Percentiles rank a stretch among this genome's conserved stretches.
Conservation (phyloP, 2,888 invertebrate species). For the Ypsolopha sequella region DNA sequence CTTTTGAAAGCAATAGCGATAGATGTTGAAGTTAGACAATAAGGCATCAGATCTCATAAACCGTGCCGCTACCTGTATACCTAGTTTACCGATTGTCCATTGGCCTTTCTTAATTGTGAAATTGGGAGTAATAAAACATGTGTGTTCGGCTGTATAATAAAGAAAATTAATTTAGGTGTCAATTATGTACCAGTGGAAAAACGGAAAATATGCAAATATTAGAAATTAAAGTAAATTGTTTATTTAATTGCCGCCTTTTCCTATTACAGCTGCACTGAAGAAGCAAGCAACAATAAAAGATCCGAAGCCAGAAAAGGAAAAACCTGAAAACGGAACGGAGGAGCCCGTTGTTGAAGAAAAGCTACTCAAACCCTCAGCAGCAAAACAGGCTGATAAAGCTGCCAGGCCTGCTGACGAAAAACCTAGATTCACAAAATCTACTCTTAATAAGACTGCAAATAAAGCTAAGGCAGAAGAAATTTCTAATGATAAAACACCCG, state of each 20-base stretch:
- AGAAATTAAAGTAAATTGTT: background rate
- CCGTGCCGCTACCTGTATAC: too few relatives aligned
- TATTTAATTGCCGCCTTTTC: conserved; percentile 4
- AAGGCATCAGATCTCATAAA: too few relatives aligned
- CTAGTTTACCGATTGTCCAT: too few relatives aligned
- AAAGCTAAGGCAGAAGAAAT: conserved; percentile 27
- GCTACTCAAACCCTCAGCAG: conserved; percentile 51
- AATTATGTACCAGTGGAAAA: too few relatives aligned
- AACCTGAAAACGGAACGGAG: conserved; percentile 26
- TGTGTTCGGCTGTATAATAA: too few relatives aligned
- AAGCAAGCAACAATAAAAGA: conserved; percentile 60
- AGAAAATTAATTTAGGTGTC: too few relatives aligned
- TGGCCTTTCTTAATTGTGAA: too few relatives aligned
- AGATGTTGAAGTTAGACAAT: too few relatives aligned
- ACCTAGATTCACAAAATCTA: conserved; percentile 43
- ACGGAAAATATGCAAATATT: too few relatives aligned
- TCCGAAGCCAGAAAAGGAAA: conserved; percentile 27
- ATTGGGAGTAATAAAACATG: too few relatives aligned
- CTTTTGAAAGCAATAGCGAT: too few relatives aligned
- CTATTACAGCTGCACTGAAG: conserved; percentile 49
- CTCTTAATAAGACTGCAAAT: conserved; percentile 28
- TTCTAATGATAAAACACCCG: conserved; percentile 27
- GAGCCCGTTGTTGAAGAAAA: conserved; percentile 47
- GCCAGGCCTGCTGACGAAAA: conserved; percentile 41
- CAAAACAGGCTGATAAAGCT: conserved; percentile 44